A percentile compares a stretch with the other conserved stretches of the same genome.
These are phyloP conservation scores for Ploceus nigricollis DNA, from an alignment of 2,113 vertebrate genomes.

Conservation along the genomic window DNA sequence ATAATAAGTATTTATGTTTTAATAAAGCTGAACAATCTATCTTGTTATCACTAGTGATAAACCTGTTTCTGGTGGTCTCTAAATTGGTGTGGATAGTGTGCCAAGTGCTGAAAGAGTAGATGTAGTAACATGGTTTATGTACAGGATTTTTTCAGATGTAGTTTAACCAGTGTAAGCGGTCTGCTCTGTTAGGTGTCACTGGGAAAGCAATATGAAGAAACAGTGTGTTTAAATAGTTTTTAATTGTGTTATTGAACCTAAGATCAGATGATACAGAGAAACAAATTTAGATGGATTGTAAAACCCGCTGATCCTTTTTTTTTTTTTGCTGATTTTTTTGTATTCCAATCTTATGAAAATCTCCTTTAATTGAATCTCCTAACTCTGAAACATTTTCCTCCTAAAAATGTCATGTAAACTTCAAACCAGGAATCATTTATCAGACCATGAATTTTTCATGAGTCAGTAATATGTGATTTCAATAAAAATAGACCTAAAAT, in stretches of 20 bases:
- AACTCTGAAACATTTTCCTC: not conserved
- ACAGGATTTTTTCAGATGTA: not conserved
- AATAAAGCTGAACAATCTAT: not conserved
- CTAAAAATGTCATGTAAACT: not conserved
- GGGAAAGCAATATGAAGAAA: not conserved
- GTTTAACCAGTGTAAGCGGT: not conserved
- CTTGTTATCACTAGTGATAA: not conserved
- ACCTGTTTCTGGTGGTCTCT: not conserved
- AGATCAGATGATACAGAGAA: not conserved
- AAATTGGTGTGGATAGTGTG: not conserved
- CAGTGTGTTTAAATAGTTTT: not conserved
- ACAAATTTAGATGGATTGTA: not conserved
- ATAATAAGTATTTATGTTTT: not conserved
- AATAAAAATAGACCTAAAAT: not conserved
- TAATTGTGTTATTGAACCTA: not conserved
- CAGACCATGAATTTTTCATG: not conserved
- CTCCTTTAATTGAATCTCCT: not conserved
- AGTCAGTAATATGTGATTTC: not conserved
- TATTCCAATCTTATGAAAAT: not conserved
- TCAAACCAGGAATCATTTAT: not conserved
- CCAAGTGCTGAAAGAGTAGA: not conserved
- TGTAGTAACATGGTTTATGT: not conserved
- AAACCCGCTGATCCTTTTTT: not conserved
- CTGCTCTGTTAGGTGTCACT: not conserved
- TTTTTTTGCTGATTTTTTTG: not conserved